Evolutionary conservation across 1,140 invertebrate genomes (phyloP), one percentile per base, ranked within the genome.

Genomic region (Hypothenemus hampei): DNA sequence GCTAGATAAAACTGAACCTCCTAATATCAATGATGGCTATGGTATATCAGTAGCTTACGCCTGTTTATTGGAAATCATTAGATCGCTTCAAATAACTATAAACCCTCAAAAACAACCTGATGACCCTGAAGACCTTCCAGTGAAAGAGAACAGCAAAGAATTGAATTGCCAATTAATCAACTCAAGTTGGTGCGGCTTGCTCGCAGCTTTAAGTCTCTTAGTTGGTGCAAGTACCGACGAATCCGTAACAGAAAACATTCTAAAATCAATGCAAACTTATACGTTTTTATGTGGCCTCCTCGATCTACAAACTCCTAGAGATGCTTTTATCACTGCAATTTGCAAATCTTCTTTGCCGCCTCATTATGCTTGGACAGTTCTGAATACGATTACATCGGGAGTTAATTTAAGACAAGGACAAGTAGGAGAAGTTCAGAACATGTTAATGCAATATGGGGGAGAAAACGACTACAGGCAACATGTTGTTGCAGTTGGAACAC

Each of bases 151-250:
- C 6, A 76, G 78, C 39, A 75, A 74, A 50, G 77, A 80, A 46
- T 66, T 88, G 7, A 80, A 85, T 63, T 72, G 77, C 35, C 87
- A 96, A 71, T 72, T 98, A 16, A 85, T 98, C 3, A 91, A 91
- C 67, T 97, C 93, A 0, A 93, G 93, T 58, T 98, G 94, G 93
- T 93, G 91, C 70, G 93, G 93, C 4, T 74, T 98, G 21, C 76
- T 97, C 11, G 90, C 91, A 62, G 93, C 94, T 6, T 74, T 98
- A 20, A 91, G 89, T 59, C 84, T 94, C 0, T 72, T 98, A 11
- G 83, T 97, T 13, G 96, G 98, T 73, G 93, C 93, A 1, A 96
- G 93, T 65, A 93, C 93, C 39, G 94, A 98, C 66, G 95, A 98
- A 72, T 81, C 86, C 53, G 85, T 79, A 31, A 84, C 89, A 1